Evolutionary conservation across 1,140 invertebrate genomes (phyloP).

Genomic region (Venustaconcha ellipsiformis): DNA sequence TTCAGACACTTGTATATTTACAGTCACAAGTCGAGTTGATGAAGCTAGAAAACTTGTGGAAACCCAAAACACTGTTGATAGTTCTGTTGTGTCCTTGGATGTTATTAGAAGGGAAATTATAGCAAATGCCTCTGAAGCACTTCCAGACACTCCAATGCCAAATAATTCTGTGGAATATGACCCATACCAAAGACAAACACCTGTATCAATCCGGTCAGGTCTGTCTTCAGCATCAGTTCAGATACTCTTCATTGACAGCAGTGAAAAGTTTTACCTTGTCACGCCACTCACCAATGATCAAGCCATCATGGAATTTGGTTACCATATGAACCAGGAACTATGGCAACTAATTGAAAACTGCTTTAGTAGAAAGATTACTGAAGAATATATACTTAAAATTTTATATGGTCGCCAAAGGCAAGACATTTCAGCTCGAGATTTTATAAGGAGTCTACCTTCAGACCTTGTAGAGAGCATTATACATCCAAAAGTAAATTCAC

Average conservation of each 20-base stretch:
- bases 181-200: background rate
- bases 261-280: slow-evolving; percentile 25
- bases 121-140: no score
- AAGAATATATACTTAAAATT: slow-evolving; percentile 44
- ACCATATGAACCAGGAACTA: slow-evolving; percentile 16
- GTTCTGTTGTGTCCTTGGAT: no score
- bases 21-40: no score
- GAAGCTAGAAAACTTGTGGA: no score
- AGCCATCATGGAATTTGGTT: background rate
- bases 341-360: slow-evolving; percentile 48
- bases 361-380: slow-evolving; percentile 49
- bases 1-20: no score
- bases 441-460: slow-evolving; percentile 35
- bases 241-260: slow-evolving; percentile 16
- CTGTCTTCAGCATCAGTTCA: slow-evolving; percentile 14
- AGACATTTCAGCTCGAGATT: slow-evolving; percentile 41
- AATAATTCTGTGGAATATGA: no score
- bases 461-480: slow-evolving; percentile 28
- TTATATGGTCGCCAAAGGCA: slow-evolving; percentile 45
- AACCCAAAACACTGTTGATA: no score
- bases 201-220: slow-evolving; percentile 9
- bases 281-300: slow-evolving; percentile 13
- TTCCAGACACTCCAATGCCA: no score
- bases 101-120: no score
- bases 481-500: slow-evolving; percentile 13